A percentile compares a stretch with the other conserved stretches of the same genome.
Evolutionary conservation across 2,888 invertebrate species (phyloP).

Genomic region (Mesorhabditis belari): DNA sequence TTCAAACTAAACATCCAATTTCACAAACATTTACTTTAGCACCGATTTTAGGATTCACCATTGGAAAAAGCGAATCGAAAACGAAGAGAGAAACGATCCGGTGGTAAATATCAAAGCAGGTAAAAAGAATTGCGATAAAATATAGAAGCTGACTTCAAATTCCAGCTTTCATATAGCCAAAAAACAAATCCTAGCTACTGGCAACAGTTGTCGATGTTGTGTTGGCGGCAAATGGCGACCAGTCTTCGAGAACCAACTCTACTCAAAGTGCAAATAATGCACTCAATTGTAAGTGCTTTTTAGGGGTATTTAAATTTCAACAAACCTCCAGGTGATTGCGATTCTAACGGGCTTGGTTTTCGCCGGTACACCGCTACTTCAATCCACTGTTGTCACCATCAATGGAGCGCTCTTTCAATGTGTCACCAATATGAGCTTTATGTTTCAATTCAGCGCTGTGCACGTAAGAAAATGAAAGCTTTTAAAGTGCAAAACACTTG

Average conservation of each 20-base stretch:
- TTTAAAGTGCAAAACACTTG: background rate
- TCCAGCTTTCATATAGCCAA: background rate
- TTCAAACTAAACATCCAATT: constrained; percentile 2
- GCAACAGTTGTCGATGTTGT: constrained; percentile 77
- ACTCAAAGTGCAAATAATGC: constrained; percentile 77
- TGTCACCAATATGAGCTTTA: constrained; percentile 87
- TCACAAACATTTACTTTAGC: no score
- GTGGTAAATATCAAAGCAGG: background rate
- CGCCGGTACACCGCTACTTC: constrained; percentile 56
- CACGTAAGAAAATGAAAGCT: constrained; percentile 64
- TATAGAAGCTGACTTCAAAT: no score
- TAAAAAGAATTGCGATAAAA: background rate
- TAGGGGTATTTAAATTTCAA: background rate
- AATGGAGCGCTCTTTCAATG: constrained; percentile 84
- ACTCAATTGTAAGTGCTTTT: constrained; percentile 71
- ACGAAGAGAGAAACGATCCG: background rate
- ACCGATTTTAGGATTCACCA: background rate
- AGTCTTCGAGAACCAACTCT: constrained; percentile 83
- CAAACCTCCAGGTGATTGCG: constrained; percentile 69
- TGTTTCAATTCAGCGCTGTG: constrained; percentile 85
- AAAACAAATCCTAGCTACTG: constrained; percentile 66
- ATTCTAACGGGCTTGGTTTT: constrained; percentile 70
- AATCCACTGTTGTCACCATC: constrained; percentile 71
- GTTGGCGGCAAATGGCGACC: constrained; percentile 86
- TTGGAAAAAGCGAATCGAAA: background rate